phyloP scores from a whole-genome alignment of 2,797 vertebrate species.

The Margarornis squamiger region DNA sequence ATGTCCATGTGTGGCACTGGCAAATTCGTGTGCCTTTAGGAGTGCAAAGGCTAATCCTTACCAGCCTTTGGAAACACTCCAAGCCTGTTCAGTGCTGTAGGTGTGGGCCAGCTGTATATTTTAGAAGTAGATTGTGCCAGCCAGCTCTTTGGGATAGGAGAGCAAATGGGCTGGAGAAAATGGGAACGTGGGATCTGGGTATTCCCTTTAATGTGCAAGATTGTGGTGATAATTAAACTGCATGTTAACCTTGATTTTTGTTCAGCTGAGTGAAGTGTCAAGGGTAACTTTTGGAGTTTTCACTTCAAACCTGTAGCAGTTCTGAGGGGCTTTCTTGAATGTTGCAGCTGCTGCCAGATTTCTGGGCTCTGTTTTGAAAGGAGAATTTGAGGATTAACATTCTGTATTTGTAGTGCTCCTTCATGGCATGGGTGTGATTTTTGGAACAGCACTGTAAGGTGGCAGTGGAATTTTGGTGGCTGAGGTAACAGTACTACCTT shows the following conservation, averaged over 20 bases:
- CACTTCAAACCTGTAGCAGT: background rate
- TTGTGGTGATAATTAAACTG: background rate
- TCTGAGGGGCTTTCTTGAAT: background rate
- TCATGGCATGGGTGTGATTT: background rate
- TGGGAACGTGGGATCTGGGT: background rate
- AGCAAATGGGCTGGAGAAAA: background rate
- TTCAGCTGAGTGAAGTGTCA: background rate
- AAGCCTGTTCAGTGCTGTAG: background rate
- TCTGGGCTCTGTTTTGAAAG: background rate
- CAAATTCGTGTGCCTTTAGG: background rate
- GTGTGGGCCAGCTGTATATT: background rate
- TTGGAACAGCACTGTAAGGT: background rate
- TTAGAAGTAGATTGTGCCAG: background rate
- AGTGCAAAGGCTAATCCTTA: background rate
- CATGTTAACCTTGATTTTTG: background rate
- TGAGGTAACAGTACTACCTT: background rate
- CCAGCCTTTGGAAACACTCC: background rate
- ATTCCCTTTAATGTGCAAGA: background rate
- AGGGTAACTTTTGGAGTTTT: background rate
- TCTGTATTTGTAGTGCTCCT: accelerated
- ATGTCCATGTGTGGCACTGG: background rate
- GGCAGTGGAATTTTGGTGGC: background rate
- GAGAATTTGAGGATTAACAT: background rate
- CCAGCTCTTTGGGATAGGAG: background rate
- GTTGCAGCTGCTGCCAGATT: background rate